Evolutionary conservation across 2,113 vertebrate species (phyloP).

Genomic region (Geococcyx californianus): DNA sequence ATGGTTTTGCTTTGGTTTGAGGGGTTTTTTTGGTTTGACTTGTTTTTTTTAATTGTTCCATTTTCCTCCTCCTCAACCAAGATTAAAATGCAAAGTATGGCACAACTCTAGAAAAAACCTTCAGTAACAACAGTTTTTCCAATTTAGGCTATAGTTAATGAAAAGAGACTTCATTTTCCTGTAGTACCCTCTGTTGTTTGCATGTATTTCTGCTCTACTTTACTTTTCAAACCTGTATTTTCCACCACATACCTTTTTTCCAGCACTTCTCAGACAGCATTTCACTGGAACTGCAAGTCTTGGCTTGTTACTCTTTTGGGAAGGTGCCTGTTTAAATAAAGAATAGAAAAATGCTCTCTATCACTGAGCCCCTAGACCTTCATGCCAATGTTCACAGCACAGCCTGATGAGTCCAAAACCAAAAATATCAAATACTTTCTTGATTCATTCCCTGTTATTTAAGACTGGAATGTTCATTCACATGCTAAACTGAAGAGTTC

Average conservation of each 20-base stretch:
- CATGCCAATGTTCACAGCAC: background rate
- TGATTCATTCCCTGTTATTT: background rate
- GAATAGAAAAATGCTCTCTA: background rate
- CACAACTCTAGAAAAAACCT: background rate
- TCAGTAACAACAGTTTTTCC: background rate
- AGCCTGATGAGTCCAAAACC: background rate
- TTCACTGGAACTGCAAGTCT: background rate
- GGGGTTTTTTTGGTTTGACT: background rate
- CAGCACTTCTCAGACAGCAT: background rate
- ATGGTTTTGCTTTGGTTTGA: background rate
- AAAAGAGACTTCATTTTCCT: background rate
- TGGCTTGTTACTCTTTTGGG: background rate
- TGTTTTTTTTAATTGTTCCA: background rate
- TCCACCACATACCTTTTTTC: background rate
- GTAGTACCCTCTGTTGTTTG: background rate
- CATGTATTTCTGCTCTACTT: background rate
- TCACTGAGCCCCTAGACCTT: background rate
- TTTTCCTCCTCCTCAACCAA: background rate
- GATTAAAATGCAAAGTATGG: background rate
- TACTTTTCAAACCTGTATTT: background rate
- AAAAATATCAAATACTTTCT: background rate
- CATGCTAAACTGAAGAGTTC: background rate
- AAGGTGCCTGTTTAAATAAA: conserved; percentile 39
- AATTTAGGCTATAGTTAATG: background rate
- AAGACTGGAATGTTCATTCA: background rate